Conservation (phyloP, 2,888 invertebrate genomes). For the Neoaliturus tenellus region DNA sequence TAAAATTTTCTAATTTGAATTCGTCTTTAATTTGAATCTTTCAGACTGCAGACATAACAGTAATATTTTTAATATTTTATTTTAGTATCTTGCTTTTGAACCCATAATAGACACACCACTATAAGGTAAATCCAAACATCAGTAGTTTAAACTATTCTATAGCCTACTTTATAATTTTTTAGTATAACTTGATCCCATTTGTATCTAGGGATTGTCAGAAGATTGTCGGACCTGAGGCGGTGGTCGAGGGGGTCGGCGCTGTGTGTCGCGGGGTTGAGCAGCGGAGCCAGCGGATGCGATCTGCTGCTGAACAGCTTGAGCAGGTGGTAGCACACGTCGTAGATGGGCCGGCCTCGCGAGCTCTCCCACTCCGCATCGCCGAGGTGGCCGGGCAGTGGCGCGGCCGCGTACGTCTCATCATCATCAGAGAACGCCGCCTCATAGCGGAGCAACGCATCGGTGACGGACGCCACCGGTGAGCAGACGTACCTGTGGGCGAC, state of each 20-base stretch:
- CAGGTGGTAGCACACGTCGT: conserved; percentile 89
- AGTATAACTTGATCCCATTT: no score
- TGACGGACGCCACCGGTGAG: conserved; percentile 82
- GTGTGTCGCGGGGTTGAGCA: conserved; percentile 85
- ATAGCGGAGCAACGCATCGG: conserved; percentile 83
- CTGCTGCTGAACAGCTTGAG: conserved; percentile 84
- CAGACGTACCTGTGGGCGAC: conserved; percentile 78
- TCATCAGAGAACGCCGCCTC: conserved; percentile 78
- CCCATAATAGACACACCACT: no score
- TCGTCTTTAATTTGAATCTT: no score
- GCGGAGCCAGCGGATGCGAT: conserved; percentile 79
- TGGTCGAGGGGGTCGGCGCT: conserved; percentile 90
- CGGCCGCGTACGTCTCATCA: conserved; percentile 71
- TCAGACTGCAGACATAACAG: no score
- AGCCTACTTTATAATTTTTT: no score
- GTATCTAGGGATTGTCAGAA: no score
- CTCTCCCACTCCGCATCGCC: conserved; percentile 68
- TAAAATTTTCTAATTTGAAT: no score
- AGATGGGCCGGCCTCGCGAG: conserved; percentile 69
- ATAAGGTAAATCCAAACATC: no score
- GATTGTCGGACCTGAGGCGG: conserved; percentile 87
- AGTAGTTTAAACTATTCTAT: no score
- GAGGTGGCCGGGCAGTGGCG: conserved; percentile 71
- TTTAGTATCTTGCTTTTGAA: no score
- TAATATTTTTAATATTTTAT: no score